Percentiles rank a stretch among this genome's conserved stretches.
Conservation (phyloP, 2,113 vertebrate genomes). For the Lutjanus erythropterus region DNA sequence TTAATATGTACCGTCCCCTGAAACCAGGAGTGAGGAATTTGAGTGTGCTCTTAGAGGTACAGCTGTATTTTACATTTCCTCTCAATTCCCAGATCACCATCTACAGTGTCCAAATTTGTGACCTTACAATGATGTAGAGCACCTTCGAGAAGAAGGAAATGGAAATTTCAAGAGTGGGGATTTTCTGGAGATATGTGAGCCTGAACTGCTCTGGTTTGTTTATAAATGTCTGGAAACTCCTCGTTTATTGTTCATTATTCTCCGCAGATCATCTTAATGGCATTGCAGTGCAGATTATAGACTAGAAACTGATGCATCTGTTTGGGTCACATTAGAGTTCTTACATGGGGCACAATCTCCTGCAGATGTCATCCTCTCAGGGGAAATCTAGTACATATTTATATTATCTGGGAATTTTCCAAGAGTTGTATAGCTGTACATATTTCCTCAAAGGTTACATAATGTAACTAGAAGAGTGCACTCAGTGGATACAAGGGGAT, state of each 20-base stretch:
- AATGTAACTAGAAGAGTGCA: no score
- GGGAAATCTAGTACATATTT: neutral
- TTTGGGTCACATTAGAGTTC: conserved; percentile 1
- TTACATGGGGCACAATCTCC: neutral
- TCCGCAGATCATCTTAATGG: conserved; percentile 19
- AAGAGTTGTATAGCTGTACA: neutral
- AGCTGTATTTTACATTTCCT: conserved; percentile 77
- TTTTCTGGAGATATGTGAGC: neutral
- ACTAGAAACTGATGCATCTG: neutral
- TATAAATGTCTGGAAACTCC: neutral
- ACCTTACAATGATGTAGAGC: conserved; percentile 48
- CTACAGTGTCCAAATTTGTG: conserved; percentile 52
- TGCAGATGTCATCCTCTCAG: neutral
- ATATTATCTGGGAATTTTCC: neutral
- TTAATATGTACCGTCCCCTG: conserved; percentile 3
- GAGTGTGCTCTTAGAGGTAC: conserved; percentile 41
- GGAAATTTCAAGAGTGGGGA: conserved; percentile 2
- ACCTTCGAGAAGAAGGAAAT: conserved; percentile 50
- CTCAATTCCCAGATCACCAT: conserved; percentile 53
- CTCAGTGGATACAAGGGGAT: no score
- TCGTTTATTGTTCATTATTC: neutral
- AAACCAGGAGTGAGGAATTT: conserved; percentile 42
- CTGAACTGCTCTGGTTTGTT: neutral
- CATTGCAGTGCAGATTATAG: neutral
- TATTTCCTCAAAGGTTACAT: neutral